These are phyloP conservation scores for Chaitophorus viminalis DNA, from an alignment of 2,888 invertebrate genomes.

Conservation along the genomic window DNA sequence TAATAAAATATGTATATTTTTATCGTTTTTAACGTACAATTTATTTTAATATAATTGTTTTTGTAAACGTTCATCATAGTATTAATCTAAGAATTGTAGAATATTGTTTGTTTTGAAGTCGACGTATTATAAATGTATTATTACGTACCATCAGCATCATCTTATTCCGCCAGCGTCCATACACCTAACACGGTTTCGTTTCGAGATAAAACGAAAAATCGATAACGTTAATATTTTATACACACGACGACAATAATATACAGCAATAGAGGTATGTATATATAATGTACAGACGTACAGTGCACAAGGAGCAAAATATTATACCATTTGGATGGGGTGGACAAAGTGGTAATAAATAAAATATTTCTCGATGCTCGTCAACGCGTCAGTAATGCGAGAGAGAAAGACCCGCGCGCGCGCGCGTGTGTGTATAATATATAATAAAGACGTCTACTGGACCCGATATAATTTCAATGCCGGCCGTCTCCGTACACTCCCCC, in stretches of 20 bases:
- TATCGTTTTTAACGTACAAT: no score
- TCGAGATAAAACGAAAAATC: conserved; percentile 15
- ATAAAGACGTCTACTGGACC: conserved; percentile 61
- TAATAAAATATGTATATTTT: no score
- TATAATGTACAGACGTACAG: not conserved
- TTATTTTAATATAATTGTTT: no score
- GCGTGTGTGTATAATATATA: not conserved
- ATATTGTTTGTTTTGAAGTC: no score
- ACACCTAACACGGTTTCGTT: no score
- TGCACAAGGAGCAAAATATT: not conserved
- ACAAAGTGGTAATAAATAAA: conserved; percentile 60
- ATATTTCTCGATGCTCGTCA: conserved; percentile 56
- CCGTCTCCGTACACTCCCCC: no score
- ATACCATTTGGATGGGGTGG: conserved; percentile 6
- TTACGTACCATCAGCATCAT: no score
- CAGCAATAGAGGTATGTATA: not conserved
- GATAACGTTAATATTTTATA: conserved; percentile 46
- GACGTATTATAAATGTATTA: no score
- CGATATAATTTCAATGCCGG: conserved; percentile 47
- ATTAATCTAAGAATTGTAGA: no score
- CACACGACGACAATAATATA: not conserved
- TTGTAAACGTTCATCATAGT: no score
- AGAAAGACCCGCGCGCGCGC: not conserved
- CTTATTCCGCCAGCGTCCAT: not conserved
- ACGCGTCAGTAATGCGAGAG: conserved; percentile 59